phyloP scores from a whole-genome alignment of 2,888 invertebrate species.

The Lathronympha strigana region DNA sequence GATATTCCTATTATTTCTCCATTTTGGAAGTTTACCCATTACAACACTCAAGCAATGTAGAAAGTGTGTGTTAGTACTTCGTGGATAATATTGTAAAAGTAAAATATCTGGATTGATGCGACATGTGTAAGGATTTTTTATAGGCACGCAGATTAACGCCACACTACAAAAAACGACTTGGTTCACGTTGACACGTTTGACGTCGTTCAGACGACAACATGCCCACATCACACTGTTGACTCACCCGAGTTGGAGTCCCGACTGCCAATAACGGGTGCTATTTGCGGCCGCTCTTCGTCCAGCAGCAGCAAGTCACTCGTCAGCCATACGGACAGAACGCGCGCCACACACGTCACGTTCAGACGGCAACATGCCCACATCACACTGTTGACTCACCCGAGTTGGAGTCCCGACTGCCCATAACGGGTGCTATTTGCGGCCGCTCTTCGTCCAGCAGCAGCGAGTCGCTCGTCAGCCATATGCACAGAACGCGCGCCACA shows the following conservation, averaged over 20 bases:
- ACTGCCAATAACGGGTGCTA: constrained; percentile 87
- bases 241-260: constrained; percentile 83
- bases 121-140: no score
- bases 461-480: constrained; percentile 83
- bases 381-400: constrained; percentile 56
- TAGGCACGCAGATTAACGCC: no score
- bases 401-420: constrained; percentile 86
- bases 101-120: no score
- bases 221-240: background rate
- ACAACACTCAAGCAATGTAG: no score
- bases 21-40: no score
- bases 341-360: constrained; percentile 84
- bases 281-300: constrained; percentile 87
- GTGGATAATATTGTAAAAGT: no score
- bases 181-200: no score
- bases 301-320: constrained; percentile 60
- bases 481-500: constrained; percentile 83
- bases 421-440: constrained; percentile 86
- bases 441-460: constrained; percentile 85
- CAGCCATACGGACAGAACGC: constrained; percentile 84
- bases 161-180: no score
- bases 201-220: constrained; percentile 53
- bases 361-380: background rate
- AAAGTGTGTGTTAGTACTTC: no score
- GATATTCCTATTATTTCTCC: no score